These are phyloP conservation scores for Nebria ingens DNA, from an alignment of 1,140 invertebrate genomes.

Conservation along the genomic window DNA sequence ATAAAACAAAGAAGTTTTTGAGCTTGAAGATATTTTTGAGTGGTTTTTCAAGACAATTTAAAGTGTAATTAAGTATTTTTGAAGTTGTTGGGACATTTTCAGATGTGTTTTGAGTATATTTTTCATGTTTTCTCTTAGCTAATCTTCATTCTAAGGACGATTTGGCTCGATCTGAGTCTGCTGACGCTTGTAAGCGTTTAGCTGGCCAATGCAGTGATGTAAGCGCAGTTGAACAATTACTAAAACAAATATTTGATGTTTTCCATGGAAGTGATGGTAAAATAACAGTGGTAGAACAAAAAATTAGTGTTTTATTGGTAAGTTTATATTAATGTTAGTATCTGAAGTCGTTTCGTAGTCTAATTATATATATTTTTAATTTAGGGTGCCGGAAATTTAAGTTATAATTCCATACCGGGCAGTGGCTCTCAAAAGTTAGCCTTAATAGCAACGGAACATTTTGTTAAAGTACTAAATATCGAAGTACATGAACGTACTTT, in stretches of 20 bases:
- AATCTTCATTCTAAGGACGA: slow-evolving; percentile 79
- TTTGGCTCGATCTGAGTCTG: slow-evolving; percentile 57
- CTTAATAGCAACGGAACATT: slow-evolving; percentile 50
- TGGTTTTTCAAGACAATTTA: slow-evolving; percentile 14
- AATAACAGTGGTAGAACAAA: slow-evolving; percentile 76
- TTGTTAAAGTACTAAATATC: slow-evolving; percentile 69
- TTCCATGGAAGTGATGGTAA: slow-evolving; percentile 89
- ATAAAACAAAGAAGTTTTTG: neutral
- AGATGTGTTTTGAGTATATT: too few relatives aligned
- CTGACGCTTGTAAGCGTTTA: slow-evolving; percentile 55
- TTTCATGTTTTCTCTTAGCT: slow-evolving; percentile 36
- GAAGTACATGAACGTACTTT: slow-evolving; percentile 91
- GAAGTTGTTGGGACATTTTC: too few relatives aligned
- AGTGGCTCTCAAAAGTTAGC: slow-evolving; percentile 49
- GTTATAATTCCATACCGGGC: slow-evolving; percentile 55
- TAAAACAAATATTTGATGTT: slow-evolving; percentile 68
- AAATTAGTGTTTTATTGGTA: slow-evolving; percentile 77
- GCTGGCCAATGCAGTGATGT: slow-evolving; percentile 61
- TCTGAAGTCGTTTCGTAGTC: neutral
- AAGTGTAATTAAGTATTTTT: too few relatives aligned
- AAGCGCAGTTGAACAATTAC: slow-evolving; percentile 52
- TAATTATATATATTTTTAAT: slow-evolving; percentile 19
- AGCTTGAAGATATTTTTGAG: neutral
- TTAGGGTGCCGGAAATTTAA: slow-evolving; percentile 70
- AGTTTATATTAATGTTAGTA: slow-evolving; percentile 15